Percentiles rank a stretch among this genome's conserved stretches.
These are phyloP conservation scores for Trachelus tabidus DNA, from an alignment of 2,888 invertebrate species.

Conservation along the genomic window DNA sequence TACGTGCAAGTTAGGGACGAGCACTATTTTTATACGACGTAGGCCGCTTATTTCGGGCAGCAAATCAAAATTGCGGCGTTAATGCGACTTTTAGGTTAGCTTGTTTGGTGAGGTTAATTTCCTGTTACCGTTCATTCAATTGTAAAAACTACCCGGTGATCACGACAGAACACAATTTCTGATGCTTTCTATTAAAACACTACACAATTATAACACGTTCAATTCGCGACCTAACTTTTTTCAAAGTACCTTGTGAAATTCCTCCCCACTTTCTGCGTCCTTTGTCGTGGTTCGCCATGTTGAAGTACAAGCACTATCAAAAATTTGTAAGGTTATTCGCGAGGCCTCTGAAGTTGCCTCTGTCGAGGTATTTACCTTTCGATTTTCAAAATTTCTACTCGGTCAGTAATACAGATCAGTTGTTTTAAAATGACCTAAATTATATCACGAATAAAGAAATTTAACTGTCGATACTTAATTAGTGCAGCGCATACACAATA, in stretches of 20 bases:
- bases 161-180: not conserved
- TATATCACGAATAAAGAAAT: too few relatives aligned
- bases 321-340: too few relatives aligned
- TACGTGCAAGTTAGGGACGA: not conserved
- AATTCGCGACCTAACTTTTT: constrained; percentile 5
- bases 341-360: too few relatives aligned
- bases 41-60: constrained; percentile 19
- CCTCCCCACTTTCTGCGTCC: constrained; percentile 67
- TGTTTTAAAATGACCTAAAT: too few relatives aligned
- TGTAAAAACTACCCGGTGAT: constrained; percentile 8
- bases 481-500: too few relatives aligned
- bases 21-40: constrained; percentile 21
- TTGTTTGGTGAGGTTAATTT: constrained; percentile 56
- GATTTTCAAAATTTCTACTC: too few relatives aligned
- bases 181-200: not conserved
- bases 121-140: constrained; percentile 11
- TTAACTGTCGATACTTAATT: too few relatives aligned
- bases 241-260: constrained; percentile 63
- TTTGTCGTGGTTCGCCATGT: constrained; percentile 67
- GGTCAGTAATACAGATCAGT: too few relatives aligned
- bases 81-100: constrained; percentile 57
- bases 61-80: constrained; percentile 20
- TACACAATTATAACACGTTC: not conserved
- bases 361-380: too few relatives aligned
- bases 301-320: constrained; percentile 41